These are phyloP conservation scores for Cerceris rybyensis DNA, from an alignment of 2,888 invertebrate genomes.

Conservation along the genomic window DNA sequence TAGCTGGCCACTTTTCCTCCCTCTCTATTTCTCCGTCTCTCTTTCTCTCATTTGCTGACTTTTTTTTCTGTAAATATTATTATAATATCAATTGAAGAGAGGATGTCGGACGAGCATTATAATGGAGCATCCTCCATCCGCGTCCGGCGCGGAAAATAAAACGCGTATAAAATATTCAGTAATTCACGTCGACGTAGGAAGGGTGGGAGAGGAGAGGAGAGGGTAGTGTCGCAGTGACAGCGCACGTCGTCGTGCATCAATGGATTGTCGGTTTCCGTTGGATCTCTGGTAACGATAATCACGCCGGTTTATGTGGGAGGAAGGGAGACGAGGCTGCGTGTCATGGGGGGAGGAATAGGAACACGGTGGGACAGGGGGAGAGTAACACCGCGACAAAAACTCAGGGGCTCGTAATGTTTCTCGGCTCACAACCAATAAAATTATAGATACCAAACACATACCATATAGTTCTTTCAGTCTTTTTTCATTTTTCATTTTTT, in stretches of 20 bases:
- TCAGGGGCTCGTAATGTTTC: constrained; percentile 54
- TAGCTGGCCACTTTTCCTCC: not conserved
- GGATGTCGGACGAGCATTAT: constrained; percentile 64
- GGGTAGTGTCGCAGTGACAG: constrained; percentile 51
- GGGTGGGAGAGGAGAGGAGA: constrained; percentile 18
- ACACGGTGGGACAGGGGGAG: constrained; percentile 27
- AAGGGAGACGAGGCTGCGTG: constrained; percentile 19
- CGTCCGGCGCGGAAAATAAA: constrained; percentile 65
- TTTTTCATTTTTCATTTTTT: not conserved
- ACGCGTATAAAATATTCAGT: constrained; percentile 65
- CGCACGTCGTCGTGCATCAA: constrained; percentile 71
- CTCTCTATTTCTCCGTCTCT: not conserved
- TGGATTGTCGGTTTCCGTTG: constrained; percentile 76
- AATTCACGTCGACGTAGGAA: constrained; percentile 48
- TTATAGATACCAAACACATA: constrained; percentile 45
- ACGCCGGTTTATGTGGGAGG: constrained; percentile 42
- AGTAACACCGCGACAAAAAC: constrained; percentile 53
- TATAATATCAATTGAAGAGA: constrained; percentile 66
- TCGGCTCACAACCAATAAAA: constrained; percentile 53
- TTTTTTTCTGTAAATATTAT: constrained; percentile 62
- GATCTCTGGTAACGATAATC: constrained; percentile 71
- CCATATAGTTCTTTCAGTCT: constrained; percentile 6
- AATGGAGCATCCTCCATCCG: constrained; percentile 64
- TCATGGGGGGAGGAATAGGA: constrained; percentile 1
- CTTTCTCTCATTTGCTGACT: not conserved